Base-by-base conservation (phyloP, 2,113 vertebrate genomes). In the Pangasianodon hypophthalmus region DNA sequence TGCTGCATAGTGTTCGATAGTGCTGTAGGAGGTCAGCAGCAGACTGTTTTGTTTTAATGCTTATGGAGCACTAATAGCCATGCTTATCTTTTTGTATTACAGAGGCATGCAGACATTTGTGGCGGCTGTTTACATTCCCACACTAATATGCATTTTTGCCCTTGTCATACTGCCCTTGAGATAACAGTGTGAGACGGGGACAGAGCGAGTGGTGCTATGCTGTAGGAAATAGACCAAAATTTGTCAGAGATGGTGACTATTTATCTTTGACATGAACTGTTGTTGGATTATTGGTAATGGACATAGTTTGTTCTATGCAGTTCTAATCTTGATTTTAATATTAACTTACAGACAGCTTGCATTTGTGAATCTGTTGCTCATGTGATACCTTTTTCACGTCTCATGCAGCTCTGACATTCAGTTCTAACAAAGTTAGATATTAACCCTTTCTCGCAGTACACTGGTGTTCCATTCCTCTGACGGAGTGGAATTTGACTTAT, bases 41-140 rank as follows among this genome's bases (percentile, higher is more conserved):
- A 67, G 41, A 32, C 44, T 50, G 37, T 6, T 62, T 44, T 48
- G 41, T 77, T 89, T 77, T 56, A 52, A 85, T 48, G 71, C 58
- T 26, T 19, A 56, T 84, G 21, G 54, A 62, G 18, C 21, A 80
- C 86, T 89, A 73, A 85, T 85, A 44, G 26, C 62, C 26, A 75
- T 58, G 84, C 79, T 86, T 88, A 77, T 18, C 3, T 14, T 69
- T 29, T 50, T 64, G 58, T n/a, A 67, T 41, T 44, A 14, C 41
- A 83, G 69, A 75, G 58, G 16, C 26, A 52, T 90, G 64, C 50
- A 84, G 56, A 73, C 8, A n/a, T 79, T 84, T 88, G 46, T 62
- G 62, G 46, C 58, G 69, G 87, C 79, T 88, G 88, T 92, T 86
- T 84, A 71, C 91, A 90, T 91, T 90, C 82, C 73, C 79, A 89